Percentiles rank a stretch among this genome's conserved stretches.
phyloP scores from a whole-genome alignment of 2,113 vertebrate species.

The Dipodomys spectabilis region DNA sequence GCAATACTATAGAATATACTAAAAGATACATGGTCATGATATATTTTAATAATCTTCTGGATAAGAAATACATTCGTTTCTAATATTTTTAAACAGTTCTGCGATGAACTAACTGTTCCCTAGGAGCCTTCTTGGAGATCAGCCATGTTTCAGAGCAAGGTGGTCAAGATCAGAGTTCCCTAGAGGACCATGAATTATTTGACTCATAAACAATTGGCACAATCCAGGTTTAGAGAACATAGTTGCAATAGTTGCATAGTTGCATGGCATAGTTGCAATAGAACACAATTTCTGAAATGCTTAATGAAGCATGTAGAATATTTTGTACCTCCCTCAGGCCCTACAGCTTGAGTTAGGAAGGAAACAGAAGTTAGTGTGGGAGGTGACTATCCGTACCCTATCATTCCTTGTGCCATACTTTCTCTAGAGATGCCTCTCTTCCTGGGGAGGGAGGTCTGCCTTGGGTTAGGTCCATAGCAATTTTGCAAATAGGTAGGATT shows the following conservation, averaged over 20 bases:
- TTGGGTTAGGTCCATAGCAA: background rate
- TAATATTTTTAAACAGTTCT: slow-evolving; percentile 32
- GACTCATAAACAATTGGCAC: background rate
- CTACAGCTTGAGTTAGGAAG: background rate
- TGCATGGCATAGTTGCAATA: no score
- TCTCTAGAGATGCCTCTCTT: background rate
- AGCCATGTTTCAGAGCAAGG: background rate
- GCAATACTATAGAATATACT: background rate
- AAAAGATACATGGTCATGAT: background rate
- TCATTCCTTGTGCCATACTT: background rate
- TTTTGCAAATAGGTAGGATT: background rate
- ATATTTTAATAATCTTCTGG: background rate
- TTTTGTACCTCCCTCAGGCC: background rate
- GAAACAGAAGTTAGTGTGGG: background rate
- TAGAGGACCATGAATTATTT: slow-evolving; percentile 2
- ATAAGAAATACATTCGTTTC: background rate
- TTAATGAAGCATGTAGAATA: background rate
- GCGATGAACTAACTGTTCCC: background rate
- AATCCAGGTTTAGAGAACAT: background rate
- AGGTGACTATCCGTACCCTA: background rate
- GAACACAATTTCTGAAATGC: background rate
- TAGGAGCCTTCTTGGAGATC: background rate
- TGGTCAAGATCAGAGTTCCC: background rate
- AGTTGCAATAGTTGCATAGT: no score
- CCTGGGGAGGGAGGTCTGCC: background rate